These are phyloP conservation scores for Ephydatia muelleri DNA, from an alignment of 37 sponge, comb jelly and placozoan genomes.

Conservation along the genomic window DNA sequence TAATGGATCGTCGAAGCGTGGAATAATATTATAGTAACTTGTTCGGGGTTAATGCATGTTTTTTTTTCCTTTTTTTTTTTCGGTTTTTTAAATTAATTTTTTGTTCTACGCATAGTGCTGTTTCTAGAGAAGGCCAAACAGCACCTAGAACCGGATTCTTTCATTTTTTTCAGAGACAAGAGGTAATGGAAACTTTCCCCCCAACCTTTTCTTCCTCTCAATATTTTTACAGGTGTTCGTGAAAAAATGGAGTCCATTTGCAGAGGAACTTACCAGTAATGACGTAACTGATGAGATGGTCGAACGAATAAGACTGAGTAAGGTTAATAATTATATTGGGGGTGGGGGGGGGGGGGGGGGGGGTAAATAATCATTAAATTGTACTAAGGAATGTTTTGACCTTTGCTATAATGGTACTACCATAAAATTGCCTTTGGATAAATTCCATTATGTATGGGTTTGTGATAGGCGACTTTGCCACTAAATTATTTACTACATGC, in stretches of 20 bases:
- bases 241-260: constrained; percentile 49
- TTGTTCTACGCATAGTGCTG: constrained; percentile 63
- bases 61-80: not conserved
- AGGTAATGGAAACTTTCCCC: constrained; percentile 44
- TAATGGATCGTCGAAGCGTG: no score
- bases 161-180: constrained; percentile 76
- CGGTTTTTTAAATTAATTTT: not conserved
- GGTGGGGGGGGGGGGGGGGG: no score
- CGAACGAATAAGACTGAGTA: constrained; percentile 39
- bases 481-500: no score
- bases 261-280: constrained; percentile 60
- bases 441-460: no score
- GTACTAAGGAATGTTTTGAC: no score
- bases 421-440: no score
- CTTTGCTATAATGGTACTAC: no score
- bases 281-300: constrained; percentile 30
- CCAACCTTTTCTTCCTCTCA: not conserved
- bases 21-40: no score
- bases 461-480: no score
- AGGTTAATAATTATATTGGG: not conserved
- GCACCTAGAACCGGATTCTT: constrained; percentile 95
- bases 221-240: constrained; percentile 59
- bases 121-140: constrained; percentile 77
- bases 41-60: not conserved
- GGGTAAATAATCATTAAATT: no score